Base-by-base conservation (phyloP, 2,888 invertebrate species). In the Zaprionus bogoriensis region DNA sequence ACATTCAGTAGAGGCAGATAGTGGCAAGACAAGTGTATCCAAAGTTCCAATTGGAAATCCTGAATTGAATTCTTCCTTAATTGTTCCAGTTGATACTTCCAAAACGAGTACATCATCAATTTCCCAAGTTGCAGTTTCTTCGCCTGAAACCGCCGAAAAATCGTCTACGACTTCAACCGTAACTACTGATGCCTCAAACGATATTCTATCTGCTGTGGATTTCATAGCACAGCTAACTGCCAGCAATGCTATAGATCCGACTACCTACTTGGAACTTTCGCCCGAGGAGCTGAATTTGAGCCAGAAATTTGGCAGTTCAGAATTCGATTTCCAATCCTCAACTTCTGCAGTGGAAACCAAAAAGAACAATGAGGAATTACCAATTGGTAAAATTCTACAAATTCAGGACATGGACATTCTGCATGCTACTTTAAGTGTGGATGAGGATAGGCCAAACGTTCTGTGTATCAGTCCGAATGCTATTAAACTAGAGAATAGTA, bases 261-360 rank as follows among this genome's bases (percentile, higher is more conserved):
- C 64, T 5, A 76, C 59, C 12, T 71, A 47, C 28, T 55, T 65
- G 32, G 79, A 88, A 7, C 65, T 89, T 6, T 87, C 89, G 0
- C 74, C 83, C 0, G 89, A 89, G 48, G 89, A 89, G 44, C 38
- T 81, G 6, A 78, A 78, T 19, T 66, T 89, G 54, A 87, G 70
- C 61, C 85, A 80, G 3, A 74, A 82, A 1, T 88, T 88, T 67
- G 62, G 39, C 4, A 39, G 47, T 2, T 12, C 14, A 0, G 27
- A 48, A 23, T 7, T 36, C 3, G 32, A 30, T 30, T 30, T 14
- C 7, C 9, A 20, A 6, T 5, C 42, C 14, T 10, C 12, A n/a
- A 7, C 22, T 9, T 14, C 32, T 20, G 12, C 12, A 28, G 4
- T 17, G 10, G 4, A 12, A 6, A 25, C 2, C 25, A 28, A 19